phyloP scores from a whole-genome alignment of 2,113 vertebrate genomes.

The Siphamia tubifer region DNA sequence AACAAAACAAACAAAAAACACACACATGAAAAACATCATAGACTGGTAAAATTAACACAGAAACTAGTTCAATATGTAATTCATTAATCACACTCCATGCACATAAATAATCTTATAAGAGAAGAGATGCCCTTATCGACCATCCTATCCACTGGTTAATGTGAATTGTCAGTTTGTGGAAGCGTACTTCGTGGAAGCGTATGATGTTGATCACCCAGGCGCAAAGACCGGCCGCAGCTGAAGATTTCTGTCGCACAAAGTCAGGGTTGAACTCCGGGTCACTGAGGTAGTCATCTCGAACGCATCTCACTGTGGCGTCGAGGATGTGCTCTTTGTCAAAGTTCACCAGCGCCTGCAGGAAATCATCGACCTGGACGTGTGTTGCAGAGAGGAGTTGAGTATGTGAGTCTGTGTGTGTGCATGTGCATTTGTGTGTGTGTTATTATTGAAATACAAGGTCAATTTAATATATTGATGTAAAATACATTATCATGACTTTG shows the following conservation, averaged over 20 bases:
- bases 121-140: background rate
- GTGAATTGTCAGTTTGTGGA: background rate
- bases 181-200: conserved; percentile 74
- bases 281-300: conserved; percentile 78
- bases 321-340: conserved; percentile 83
- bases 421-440: background rate
- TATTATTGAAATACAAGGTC: too few relatives aligned
- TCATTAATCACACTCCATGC: too few relatives aligned
- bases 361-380: conserved; percentile 70
- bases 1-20: conserved; percentile 36
- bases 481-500: too few relatives aligned
- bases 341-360: conserved; percentile 80
- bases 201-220: conserved; percentile 82
- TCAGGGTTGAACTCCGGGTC: conserved; percentile 84
- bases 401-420: background rate
- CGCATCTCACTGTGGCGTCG: conserved; percentile 69
- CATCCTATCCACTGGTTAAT: background rate
- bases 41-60: background rate
- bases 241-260: conserved; percentile 82
- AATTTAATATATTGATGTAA: too few relatives aligned
- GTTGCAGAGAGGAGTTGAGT: background rate
- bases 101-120: background rate
- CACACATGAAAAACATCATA: background rate
- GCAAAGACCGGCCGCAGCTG: conserved; percentile 76
- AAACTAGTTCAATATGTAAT: too few relatives aligned